These are phyloP conservation scores for Paramormyrops hopkinsi DNA, from an alignment of 2,797 vertebrate genomes.

Conservation along the genomic window DNA sequence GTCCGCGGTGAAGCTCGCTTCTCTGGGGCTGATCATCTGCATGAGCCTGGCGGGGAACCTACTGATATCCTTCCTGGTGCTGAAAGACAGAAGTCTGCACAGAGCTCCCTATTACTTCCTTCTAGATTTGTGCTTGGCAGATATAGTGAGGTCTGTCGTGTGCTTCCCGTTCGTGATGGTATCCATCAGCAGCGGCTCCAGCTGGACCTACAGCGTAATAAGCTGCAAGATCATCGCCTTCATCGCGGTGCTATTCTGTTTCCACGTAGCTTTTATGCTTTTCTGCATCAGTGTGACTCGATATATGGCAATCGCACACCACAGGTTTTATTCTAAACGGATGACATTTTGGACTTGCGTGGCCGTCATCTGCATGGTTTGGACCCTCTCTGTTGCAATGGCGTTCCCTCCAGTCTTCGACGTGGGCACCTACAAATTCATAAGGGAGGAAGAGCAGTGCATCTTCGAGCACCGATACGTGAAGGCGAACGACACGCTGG, in stretches of 20 bases:
- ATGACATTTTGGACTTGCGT: conserved; percentile 86
- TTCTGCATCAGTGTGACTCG: conserved; percentile 90
- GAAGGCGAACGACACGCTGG: conserved; percentile 86
- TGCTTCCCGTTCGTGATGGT: conserved; percentile 92
- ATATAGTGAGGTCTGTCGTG: conserved; percentile 79
- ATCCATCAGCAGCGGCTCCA: conserved; percentile 73
- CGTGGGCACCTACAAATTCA: conserved; percentile 83
- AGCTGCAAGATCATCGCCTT: conserved; percentile 89
- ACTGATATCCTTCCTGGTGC: conserved; percentile 78
- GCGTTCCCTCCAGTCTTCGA: conserved; percentile 90
- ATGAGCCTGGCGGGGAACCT: conserved; percentile 83
- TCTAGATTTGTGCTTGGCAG: conserved; percentile 85
- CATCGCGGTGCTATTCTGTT: conserved; percentile 86
- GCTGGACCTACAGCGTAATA: conserved; percentile 72
- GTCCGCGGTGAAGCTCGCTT: conserved; percentile 81
- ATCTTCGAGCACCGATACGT: conserved; percentile 88
- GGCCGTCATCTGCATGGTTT: conserved; percentile 86
- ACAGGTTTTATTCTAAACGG: conserved; percentile 88
- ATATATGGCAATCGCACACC: conserved; percentile 95
- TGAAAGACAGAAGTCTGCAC: conserved; percentile 81
- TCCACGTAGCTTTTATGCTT: conserved; percentile 89
- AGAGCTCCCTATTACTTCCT: conserved; percentile 87
- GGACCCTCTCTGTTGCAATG: conserved; percentile 90
- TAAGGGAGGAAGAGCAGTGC: conserved; percentile 87
- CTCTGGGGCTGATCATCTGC: conserved; percentile 79